A percentile compares a stretch with the other conserved stretches of the same genome.
phyloP scores from a whole-genome alignment of 2,113 vertebrate species.

The Ariopsis seemanni region DNA sequence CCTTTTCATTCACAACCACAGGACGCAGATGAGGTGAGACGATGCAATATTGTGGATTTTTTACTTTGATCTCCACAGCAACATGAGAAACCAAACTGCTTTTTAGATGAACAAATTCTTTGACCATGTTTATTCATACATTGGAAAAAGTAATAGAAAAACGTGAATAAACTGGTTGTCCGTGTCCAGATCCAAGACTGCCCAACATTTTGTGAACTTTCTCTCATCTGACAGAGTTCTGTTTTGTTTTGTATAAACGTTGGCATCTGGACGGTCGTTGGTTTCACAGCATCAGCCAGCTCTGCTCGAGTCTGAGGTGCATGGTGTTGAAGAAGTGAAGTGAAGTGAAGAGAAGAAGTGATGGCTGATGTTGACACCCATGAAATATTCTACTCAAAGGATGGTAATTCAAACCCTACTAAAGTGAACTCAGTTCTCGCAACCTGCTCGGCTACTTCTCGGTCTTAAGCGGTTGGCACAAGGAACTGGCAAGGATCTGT shows the following conservation, averaged over 20 bases:
- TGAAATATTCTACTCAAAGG: not conserved
- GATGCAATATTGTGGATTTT: not conserved
- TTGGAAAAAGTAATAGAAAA: not conserved
- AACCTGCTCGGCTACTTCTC: not conserved
- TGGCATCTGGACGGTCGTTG: not conserved
- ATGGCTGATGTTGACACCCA: not conserved
- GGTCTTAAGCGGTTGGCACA: not conserved
- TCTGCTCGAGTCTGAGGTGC: not conserved
- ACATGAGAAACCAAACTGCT: slow-evolving; percentile 5
- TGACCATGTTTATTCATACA: not conserved
- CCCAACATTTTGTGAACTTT: not conserved
- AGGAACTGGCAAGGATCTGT: not conserved
- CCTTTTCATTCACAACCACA: not conserved
- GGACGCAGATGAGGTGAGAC: not conserved
- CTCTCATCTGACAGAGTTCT: slow-evolving; percentile 1
- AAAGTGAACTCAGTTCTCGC: not conserved
- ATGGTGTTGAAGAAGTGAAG: not conserved
- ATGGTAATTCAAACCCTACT: no score
- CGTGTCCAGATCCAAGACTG: not conserved
- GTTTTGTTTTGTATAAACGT: not conserved
- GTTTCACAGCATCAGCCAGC: not conserved
- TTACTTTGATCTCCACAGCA: not conserved
- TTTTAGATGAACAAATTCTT: not conserved
- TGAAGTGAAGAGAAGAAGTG: not conserved
- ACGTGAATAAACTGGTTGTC: not conserved